Conservation (phyloP, 2,888 invertebrate genomes). For the Spisula subtruncata region DNA sequence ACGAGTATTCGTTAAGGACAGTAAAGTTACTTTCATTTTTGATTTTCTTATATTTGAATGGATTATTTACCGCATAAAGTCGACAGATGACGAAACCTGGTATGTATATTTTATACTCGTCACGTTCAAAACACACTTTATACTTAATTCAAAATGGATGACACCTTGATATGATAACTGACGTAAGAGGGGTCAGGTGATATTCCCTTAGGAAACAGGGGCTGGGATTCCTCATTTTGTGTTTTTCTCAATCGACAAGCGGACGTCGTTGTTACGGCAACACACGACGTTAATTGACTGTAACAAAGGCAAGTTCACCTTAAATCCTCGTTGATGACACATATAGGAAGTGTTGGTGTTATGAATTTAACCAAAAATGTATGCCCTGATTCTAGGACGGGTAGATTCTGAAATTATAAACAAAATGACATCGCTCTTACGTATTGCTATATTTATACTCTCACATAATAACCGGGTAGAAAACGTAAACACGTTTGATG, state of each 20-base stretch:
- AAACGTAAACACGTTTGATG: neutral
- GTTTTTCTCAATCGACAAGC: neutral
- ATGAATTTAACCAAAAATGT: neutral
- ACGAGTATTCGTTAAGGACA: neutral
- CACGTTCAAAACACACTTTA: neutral
- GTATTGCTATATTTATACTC: neutral
- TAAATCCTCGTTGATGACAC: neutral
- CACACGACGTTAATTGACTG: neutral
- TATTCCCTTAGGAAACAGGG: neutral
- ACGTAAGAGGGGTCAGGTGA: neutral
- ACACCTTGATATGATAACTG: neutral
- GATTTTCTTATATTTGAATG: neutral
- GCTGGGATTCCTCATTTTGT: neutral
- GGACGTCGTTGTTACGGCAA: neutral
- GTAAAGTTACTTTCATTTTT: neutral
- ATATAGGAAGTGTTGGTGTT: neutral
- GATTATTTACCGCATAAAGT: neutral
- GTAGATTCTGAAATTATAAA: neutral
- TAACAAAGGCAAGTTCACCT: neutral
- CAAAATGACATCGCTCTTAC: neutral
- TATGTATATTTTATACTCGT: neutral
- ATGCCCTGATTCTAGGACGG: neutral
- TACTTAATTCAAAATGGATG: constrained; percentile 10
- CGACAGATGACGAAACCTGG: neutral
- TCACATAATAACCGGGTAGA: neutral